Percentiles rank a stretch among this genome's conserved stretches.
These are phyloP conservation scores for Xiphydria camelus DNA, from an alignment of 2,888 invertebrate genomes.

Conservation along the genomic window DNA sequence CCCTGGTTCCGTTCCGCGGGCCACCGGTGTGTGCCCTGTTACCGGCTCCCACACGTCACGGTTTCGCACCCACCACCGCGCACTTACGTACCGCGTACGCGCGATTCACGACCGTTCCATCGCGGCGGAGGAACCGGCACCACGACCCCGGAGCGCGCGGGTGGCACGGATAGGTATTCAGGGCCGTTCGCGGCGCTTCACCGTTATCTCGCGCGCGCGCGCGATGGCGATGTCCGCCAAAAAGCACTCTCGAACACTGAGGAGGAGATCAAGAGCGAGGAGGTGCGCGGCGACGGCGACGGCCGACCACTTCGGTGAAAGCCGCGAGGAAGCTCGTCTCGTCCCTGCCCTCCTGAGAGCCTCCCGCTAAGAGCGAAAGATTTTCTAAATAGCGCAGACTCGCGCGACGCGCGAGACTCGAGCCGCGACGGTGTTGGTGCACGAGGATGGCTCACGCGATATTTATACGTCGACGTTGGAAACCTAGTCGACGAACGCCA, in stretches of 20 bases:
- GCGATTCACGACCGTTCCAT: not conserved
- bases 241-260: slow-evolving; percentile 32
- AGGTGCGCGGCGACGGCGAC: slow-evolving; percentile 1
- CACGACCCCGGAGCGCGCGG: too few species aligned
- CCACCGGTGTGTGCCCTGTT: too few species aligned
- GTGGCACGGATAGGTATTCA: too few species aligned
- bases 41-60: too few species aligned
- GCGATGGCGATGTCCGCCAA: slow-evolving; percentile 28
- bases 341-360: slow-evolving; percentile 33
- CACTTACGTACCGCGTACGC: too few species aligned
- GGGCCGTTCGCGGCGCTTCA: slow-evolving; percentile 35
- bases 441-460: slow-evolving; percentile 33
- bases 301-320: slow-evolving; percentile 36
- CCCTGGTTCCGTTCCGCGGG: too few species aligned
- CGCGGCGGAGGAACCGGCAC: not conserved
- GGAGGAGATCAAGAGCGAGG: slow-evolving; percentile 5
- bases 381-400: slow-evolving; percentile 45
- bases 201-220: slow-evolving; percentile 25
- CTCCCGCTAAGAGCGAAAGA: slow-evolving; percentile 45
- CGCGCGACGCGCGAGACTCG: slow-evolving; percentile 17
- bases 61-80: too few species aligned
- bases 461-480: slow-evolving; percentile 39
- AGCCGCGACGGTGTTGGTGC: slow-evolving; percentile 1
- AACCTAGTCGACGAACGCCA: slow-evolving; percentile 16
- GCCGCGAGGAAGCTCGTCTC: slow-evolving; percentile 37